Evolutionary conservation across 2,888 invertebrate species (phyloP).

Genomic region (Drosophila testacea): DNA sequence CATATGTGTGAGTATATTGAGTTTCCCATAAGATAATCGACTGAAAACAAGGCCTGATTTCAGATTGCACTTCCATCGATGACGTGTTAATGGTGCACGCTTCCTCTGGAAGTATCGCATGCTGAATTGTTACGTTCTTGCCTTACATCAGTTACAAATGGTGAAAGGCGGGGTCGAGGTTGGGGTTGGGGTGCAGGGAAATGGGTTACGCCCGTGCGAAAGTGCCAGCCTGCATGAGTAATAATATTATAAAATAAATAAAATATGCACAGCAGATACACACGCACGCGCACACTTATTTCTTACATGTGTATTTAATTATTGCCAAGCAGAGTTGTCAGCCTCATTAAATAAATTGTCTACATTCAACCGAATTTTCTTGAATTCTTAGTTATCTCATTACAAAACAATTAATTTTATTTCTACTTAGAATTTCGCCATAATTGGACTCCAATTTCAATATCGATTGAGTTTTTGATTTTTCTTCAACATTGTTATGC

Average conservation of each 20-base stretch:
- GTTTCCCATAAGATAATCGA: conserved; percentile 62
- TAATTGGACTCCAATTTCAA: neutral
- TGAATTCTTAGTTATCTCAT: neutral
- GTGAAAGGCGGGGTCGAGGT: neutral
- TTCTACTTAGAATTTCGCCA: neutral
- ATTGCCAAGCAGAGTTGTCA: conserved; percentile 56
- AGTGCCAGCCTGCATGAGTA: conserved; percentile 22
- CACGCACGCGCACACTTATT: neutral
- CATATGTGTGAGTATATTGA: conserved; percentile 17
- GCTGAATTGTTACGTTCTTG: conserved; percentile 48
- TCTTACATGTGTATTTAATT: conserved; percentile 12
- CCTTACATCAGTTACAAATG: neutral
- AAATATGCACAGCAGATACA: conserved; percentile 16
- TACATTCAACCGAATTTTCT: neutral
- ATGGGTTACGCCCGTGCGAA: conserved; percentile 45
- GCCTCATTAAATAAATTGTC: neutral
- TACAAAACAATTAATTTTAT: neutral
- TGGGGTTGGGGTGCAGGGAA: conserved; percentile 14
- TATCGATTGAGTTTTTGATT: neutral
- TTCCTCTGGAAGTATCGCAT: conserved; percentile 45
- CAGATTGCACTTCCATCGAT: conserved; percentile 58
- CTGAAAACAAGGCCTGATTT: conserved; percentile 48
- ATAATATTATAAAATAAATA: conserved; percentile 43
- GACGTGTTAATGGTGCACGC: conserved; percentile 61
- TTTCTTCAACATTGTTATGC: neutral